Base-by-base conservation (phyloP, 2,113 vertebrate species). In the Stegastes partitus region DNA sequence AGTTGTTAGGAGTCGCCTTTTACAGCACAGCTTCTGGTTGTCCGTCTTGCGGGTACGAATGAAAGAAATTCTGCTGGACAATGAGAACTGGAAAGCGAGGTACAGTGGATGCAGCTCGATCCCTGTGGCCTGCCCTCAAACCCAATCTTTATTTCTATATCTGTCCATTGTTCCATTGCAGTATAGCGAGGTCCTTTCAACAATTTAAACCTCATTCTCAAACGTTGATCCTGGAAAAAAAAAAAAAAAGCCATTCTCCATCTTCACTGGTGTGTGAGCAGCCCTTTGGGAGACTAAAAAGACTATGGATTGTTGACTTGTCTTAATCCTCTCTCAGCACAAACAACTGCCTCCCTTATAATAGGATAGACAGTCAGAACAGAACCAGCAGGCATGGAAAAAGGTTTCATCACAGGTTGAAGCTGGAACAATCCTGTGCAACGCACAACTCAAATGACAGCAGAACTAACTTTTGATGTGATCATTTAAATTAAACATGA, bases 221-320 rank as follows among this genome's bases (percentile, higher is more conserved):
- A 81, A 84, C 64, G 71, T 22, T 69, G 74, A 74, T 74, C 68
- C 50, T 51, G 64, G 56, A 79, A 79, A 85, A 79, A 83, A 79
- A 79, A 85, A 79, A 83, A 81, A 82, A 83, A 79, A 83, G 56
- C 62, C 76, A 84, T 84, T 87, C 77, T 89, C 66, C 62, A 50
- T 89, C 78, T 85, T 74, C 77, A 83, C 53, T 64, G 59, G 82
- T 74, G 75, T 89, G 81, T 85, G 85, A 83, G 85, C 68, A 73
- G 71, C 79, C 87, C 78, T 65, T 74, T 56, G 83, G 86, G 82
- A 87, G 78, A 69, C 81, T 76, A 85, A 88, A 89, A 85, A 77
- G 82, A 89, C 89, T 79, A 77, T 77, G 84, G 89, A 89, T 89
- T 91, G 90, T 89, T 92, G 90, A 91, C 88, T 91, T 81, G 75